Conservation (phyloP, 35 echinoderm and acorn worm genomes). For the Ophioderma brevispina region DNA sequence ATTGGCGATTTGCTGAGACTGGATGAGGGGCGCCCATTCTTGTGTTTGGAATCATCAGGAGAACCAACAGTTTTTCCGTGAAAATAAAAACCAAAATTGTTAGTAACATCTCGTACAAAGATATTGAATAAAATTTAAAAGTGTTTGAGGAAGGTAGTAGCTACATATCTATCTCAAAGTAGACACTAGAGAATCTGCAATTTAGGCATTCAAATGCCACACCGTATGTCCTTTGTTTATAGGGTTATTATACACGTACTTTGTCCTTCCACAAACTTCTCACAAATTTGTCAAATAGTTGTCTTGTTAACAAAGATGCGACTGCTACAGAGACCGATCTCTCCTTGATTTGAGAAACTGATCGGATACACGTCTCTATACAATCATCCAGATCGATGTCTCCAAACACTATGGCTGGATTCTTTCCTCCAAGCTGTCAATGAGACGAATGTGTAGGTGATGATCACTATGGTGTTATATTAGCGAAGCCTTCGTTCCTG, state of each 20-base stretch:
- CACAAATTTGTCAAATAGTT: slow-evolving; percentile 73
- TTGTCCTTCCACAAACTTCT: slow-evolving; percentile 71
- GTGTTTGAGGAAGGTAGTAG: no score
- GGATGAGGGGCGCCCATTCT: slow-evolving; percentile 89
- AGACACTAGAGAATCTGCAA: no score
- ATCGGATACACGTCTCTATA: slow-evolving; percentile 61
- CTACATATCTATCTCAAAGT: no score
- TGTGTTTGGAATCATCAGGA: slow-evolving; percentile 59
- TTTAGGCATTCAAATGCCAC: no score
- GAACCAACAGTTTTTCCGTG: slow-evolving; percentile 78
- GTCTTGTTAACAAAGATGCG: slow-evolving; percentile 87
- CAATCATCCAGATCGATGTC: slow-evolving; percentile 88
- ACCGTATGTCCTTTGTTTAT: no score
- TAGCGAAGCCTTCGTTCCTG: no score
- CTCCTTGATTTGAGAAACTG: slow-evolving; percentile 91
- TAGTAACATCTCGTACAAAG: neutral
- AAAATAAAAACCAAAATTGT: neutral
- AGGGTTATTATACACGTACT: slow-evolving; percentile 10
- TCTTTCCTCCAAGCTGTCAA: slow-evolving; percentile 93
- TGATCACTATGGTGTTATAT: no score
- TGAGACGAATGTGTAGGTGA: no score
- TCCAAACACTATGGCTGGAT: slow-evolving; percentile 85
- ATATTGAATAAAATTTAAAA: neutral
- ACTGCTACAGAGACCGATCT: slow-evolving; percentile 94
- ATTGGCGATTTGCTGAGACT: slow-evolving; percentile 72